Evolutionary conservation across 2,797 vertebrate genomes (phyloP).

Genomic region (Hemitrygon akajei): DNA sequence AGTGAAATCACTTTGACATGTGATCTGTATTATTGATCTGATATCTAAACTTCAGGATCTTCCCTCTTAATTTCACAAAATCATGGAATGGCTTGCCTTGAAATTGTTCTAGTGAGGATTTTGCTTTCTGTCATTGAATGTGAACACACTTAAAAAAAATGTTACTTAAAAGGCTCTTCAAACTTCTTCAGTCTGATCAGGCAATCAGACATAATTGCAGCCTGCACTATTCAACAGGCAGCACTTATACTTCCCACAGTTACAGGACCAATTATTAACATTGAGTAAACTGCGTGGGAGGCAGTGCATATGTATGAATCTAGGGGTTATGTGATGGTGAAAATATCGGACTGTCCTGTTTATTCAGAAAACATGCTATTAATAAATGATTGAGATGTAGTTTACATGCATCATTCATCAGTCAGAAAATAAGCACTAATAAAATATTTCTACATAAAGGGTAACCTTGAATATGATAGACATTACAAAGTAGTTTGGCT

Average conservation of each 20-base stretch:
- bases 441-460: neutral
- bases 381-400: constrained; percentile 33
- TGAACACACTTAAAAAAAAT: constrained; percentile 13
- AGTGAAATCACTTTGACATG: too few relatives aligned
- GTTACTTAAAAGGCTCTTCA: constrained; percentile 32
- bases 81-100: neutral
- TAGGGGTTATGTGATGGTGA: constrained; percentile 6
- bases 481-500: constrained; percentile 21
- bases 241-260: constrained; percentile 3
- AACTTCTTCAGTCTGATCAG: constrained; percentile 29
- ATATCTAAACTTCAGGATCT: neutral
- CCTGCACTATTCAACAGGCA: constrained; percentile 18
- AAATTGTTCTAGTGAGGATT: neutral
- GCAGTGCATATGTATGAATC: constrained; percentile 18
- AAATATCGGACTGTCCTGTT: constrained; percentile 23
- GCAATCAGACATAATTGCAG: constrained; percentile 34
- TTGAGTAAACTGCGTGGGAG: constrained; percentile 2
- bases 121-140: neutral
- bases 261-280: constrained; percentile 33
- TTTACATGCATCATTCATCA: constrained; percentile 21
- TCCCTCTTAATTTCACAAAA: neutral
- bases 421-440: constrained; percentile 31
- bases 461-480: constrained; percentile 5
- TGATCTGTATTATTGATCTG: neutral
- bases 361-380: constrained; percentile 1